Evolutionary conservation across 2,113 vertebrate species (phyloP).

Genomic region (Ailurus styani): DNA sequence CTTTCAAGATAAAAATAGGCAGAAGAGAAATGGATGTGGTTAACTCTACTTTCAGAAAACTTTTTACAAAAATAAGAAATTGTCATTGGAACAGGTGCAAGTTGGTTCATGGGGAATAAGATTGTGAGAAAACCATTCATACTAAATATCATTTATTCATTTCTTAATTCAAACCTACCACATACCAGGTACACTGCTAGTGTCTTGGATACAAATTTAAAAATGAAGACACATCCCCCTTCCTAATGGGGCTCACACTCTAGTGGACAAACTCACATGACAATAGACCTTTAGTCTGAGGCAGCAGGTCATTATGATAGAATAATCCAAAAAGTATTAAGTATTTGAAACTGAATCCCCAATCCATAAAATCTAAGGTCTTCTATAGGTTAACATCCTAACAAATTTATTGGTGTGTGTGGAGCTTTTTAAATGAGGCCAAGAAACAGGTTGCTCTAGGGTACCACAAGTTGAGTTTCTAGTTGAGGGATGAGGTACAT

Average conservation of each 20-base stretch:
- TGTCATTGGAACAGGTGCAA: neutral
- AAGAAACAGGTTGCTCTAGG: neutral
- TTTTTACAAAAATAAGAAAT: neutral
- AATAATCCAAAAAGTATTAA: neutral
- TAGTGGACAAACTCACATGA: neutral
- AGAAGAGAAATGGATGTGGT: neutral
- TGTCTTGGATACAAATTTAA: neutral
- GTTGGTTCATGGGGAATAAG: neutral
- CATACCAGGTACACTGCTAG: neutral
- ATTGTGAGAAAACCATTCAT: neutral
- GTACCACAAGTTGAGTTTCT: neutral
- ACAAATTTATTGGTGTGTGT: neutral
- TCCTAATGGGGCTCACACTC: neutral
- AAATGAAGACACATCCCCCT: neutral
- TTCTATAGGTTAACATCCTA: neutral
- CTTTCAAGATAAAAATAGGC: neutral
- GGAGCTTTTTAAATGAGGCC: neutral
- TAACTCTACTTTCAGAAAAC: neutral
- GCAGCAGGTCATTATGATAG: neutral
- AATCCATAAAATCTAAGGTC: neutral
- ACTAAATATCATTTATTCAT: neutral
- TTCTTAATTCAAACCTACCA: neutral
- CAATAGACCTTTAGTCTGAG: neutral
- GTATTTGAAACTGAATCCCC: neutral
- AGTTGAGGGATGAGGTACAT: neutral